Percentiles rank a stretch among this genome's conserved stretches.
Conservation (phyloP, 2,888 invertebrate genomes). For the Tiliacea citrago region DNA sequence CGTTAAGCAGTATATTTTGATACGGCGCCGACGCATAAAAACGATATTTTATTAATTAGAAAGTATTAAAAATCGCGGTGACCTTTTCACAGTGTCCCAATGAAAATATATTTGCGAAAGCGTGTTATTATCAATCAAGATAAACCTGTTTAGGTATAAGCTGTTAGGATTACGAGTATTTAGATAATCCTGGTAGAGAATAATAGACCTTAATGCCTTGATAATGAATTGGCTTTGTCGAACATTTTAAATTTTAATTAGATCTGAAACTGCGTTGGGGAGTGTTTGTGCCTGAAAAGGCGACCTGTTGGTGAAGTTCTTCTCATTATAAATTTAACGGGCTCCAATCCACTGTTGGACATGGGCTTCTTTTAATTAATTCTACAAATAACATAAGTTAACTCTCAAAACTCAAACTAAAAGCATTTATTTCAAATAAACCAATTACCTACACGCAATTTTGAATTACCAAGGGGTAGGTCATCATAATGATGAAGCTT, state of each 20-base stretch:
- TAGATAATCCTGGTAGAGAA: conserved; percentile 37
- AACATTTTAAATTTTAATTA: conserved; percentile 45
- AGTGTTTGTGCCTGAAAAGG: background rate
- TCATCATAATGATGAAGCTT: too few species aligned
- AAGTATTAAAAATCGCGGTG: conserved; percentile 57
- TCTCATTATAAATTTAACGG: conserved; percentile 6
- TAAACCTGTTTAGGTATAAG: conserved; percentile 37
- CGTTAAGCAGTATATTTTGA: conserved; percentile 22
- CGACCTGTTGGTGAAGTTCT: conserved; percentile 28
- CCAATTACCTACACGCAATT: too few species aligned
- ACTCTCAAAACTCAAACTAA: too few species aligned
- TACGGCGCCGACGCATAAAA: background rate
- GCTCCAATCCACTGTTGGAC: background rate
- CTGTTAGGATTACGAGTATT: conserved; percentile 35
- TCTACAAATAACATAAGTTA: background rate
- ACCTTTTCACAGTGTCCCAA: conserved; percentile 49
- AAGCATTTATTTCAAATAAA: too few species aligned
- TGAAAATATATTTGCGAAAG: conserved; percentile 56
- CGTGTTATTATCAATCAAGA: conserved; percentile 54
- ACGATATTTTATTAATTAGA: conserved; percentile 54
- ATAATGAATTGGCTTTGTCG: conserved; percentile 46
- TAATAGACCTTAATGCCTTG: conserved; percentile 32
- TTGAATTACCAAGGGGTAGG: too few species aligned
- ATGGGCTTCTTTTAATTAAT: background rate
- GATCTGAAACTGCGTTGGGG: conserved; percentile 17